Base-by-base conservation (phyloP, 2,797 vertebrate genomes). In the Sarcophilus harrisii region DNA sequence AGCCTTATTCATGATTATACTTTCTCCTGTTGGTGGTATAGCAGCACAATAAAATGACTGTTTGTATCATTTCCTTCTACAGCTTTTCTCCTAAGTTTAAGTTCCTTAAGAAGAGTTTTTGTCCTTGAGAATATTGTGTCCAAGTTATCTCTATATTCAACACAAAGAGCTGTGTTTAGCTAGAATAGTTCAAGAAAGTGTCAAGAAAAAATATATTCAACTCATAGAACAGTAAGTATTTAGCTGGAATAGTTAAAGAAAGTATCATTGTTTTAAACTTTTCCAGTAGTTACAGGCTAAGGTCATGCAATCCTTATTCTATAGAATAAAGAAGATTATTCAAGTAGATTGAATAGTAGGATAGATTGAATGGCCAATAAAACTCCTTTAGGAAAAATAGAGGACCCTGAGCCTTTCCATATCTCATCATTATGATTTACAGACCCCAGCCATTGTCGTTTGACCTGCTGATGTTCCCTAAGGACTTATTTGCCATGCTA, bases 51-150 rank as follows among this genome's bases (percentile, higher is more conserved):
- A 90, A 95, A 94, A 90, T 95, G 92, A 93, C 60, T 58, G 57
- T 96, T 97, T 94, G 95, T 93, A 59, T 95, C 96, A 97, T 96
- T n/a, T 97, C 95, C 97, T 95, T 96, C 96, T 32, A 62, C 8
- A 94, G 58, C 9, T 54, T 66, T n/a, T n/a, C n/a, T n/a, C n/a
- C n/a, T n/a, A n/a, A n/a, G n/a, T n/a, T n/a, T n/a, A n/a, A n/a
- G n/a, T n/a, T n/a, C n/a, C n/a, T n/a, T 92, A 93, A 95, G 91
- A 96, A 93, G 97, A 96, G 94, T 96, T 94, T 97, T 98, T 95
- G 38, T 95, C 96, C 96, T 97, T 97, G 90, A 96, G 92, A 94
- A n/a, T n/a, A n/a, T n/a, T n/a, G n/a, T n/a, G n/a, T 95, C 91
- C 94, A 96, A 95, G 94, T 97, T 91, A n/a, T 95, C 90, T 98